Base-by-base conservation (phyloP, 1,140 invertebrate genomes). In the Tetramorium alpestre region DNA sequence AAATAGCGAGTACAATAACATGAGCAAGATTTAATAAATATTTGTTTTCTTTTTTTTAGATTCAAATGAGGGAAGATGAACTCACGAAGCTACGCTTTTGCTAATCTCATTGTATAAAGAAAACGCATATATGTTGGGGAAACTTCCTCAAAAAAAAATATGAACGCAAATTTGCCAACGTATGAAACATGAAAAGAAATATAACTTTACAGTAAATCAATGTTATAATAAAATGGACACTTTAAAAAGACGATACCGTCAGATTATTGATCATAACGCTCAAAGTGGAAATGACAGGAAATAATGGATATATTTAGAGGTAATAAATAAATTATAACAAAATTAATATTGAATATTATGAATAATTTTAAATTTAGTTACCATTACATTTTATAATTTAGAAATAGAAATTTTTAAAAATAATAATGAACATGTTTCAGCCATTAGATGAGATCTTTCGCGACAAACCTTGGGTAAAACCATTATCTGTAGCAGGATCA, bases 241-340 rank as follows among this genome's bases (percentile, higher is more conserved):
- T 22, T 41, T 76, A 28, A 60, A 76, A 58, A 41, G 73, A 60
- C n/a, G 38, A 4, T 76, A 76, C 5, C 33, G 73, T 49, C 28
- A 75, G 5, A 41, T 75, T 41, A 4, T 75, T 8, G 72, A 75
- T 10, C 54, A 60, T 25, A 75, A 75, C 4, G 72, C 54, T 41
- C 54, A 75, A 58, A 75, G 72, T 58, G 33, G 11, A 58, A 75
- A 75, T 58, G 38, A 58, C 13, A 60, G 54, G 7, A 75, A 75
- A 58, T 38, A 75, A 44, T 75, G 72, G 72, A 75, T 75, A 58
- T 75, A 75, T 58, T 75, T 75, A 44, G 51, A 58, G 2, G 54
- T 76, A 76, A 44, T 60, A 60, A 76, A 44, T 58, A 58, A 28
- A 56, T 75, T 72, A 51, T 49, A 70, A 47, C 0, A 47, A 47